Conservation (phyloP, 2,113 vertebrate genomes). For the Etia nguti region DNA sequence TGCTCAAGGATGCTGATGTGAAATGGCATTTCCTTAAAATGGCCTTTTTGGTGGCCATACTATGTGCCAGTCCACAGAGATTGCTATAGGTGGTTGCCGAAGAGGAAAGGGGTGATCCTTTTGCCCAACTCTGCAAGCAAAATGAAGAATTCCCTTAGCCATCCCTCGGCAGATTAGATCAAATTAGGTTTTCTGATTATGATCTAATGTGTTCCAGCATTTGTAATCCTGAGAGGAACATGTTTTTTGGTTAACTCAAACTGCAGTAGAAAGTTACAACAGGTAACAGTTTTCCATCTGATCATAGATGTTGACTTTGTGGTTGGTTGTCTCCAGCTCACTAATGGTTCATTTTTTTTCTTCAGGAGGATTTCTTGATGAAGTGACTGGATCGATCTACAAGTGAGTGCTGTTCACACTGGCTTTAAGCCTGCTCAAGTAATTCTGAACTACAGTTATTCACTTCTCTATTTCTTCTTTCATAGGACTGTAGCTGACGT, state of each 20-base stretch:
- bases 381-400: conserved; percentile 78
- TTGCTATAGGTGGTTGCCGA: not conserved
- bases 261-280: not conserved
- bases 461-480: not conserved
- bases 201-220: not conserved
- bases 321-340: not conserved
- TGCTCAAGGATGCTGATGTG: not conserved
- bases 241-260: not conserved
- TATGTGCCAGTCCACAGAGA: not conserved
- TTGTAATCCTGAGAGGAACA: not conserved
- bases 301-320: not conserved
- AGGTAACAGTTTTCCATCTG: not conserved
- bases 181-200: not conserved
- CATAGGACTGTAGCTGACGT: conserved; percentile 76
- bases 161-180: not conserved
- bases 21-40: not conserved
- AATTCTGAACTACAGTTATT: not conserved
- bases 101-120: not conserved
- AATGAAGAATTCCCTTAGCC: not conserved
- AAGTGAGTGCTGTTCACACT: conserved; percentile 65
- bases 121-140: not conserved
- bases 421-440: not conserved
- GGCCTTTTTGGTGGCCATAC: not conserved
- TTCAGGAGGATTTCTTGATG: conserved; percentile 78
- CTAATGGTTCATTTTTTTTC: not conserved